phyloP scores from a whole-genome alignment of 2,888 invertebrate species.

The Furcula furcula region DNA sequence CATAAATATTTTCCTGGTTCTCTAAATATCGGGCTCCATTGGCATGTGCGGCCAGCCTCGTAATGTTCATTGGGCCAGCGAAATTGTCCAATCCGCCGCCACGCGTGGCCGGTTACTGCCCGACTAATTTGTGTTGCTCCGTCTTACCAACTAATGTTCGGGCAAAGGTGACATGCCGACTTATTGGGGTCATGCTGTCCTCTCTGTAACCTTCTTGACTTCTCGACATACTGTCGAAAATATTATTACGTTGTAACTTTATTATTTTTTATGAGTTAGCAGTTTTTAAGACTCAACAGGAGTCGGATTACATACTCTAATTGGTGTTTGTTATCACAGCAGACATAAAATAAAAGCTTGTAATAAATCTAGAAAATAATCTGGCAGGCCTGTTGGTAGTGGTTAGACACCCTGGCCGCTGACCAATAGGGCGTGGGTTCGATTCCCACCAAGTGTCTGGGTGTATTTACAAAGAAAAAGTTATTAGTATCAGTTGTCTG shows the following conservation, averaged over 20 bases:
- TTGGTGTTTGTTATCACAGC: no score
- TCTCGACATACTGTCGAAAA: background rate
- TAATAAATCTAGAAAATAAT: no score
- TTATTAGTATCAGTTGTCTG: no score
- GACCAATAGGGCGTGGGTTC: no score
- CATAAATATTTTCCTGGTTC: background rate
- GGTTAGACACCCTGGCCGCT: no score
- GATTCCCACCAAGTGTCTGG: no score
- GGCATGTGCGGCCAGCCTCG: background rate
- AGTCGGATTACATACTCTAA: no score
- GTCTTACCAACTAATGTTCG: background rate
- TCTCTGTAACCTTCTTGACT: conserved; percentile 1
- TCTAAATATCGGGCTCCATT: background rate
- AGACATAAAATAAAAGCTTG: no score
- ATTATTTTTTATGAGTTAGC: no score
- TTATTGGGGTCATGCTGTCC: conserved; percentile 1
- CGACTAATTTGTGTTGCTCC: conserved; percentile 1
- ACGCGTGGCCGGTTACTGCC: background rate
- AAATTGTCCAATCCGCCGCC: background rate
- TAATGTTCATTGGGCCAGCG: background rate
- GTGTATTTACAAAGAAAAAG: no score
- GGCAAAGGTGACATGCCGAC: background rate
- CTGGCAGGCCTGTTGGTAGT: no score
- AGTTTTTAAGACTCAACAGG: no score
- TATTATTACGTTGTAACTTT: background rate